Percentiles rank a stretch among this genome's conserved stretches.
Evolutionary conservation across 37 sponge, comb jelly and placozoan species (phyloP).

Genomic region (Ianthella basta): DNA sequence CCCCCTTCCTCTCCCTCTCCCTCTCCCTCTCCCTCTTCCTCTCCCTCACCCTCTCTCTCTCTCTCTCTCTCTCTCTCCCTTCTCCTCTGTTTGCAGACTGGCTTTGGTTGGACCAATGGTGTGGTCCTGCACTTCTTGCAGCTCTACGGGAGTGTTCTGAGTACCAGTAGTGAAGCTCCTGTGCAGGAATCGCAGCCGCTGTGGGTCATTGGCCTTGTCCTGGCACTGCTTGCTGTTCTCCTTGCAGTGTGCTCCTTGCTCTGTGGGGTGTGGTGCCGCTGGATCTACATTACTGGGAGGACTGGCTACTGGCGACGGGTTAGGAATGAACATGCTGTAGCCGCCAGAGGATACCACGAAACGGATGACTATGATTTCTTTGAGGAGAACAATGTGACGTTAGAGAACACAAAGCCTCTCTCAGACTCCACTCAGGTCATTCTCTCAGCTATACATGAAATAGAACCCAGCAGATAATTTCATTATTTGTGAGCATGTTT

Average conservation of each 20-base stretch:
- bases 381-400: not conserved
- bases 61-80: slow-evolving; percentile 21
- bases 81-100: slow-evolving; percentile 50
- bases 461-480: no score
- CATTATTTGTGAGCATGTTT: no score
- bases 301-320: slow-evolving; percentile 62
- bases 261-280: slow-evolving; percentile 56
- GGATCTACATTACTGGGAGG: slow-evolving; percentile 49
- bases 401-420: not conserved
- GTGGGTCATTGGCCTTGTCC: slow-evolving; percentile 24
- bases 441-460: no score
- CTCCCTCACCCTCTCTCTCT: not conserved
- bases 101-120: slow-evolving; percentile 91
- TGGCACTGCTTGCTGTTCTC: slow-evolving; percentile 29
- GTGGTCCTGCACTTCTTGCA: slow-evolving; percentile 67
- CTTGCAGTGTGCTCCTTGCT: not conserved
- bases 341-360: slow-evolving; percentile 1
- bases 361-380: not conserved
- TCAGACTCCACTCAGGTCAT: not conserved
- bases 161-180: not conserved
- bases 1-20: no score
- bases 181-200: not conserved
- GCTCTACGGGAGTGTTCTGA: slow-evolving; percentile 37
- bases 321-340: slow-evolving; percentile 54
- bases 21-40: no score